Conservation (phyloP, 2,888 invertebrate genomes). For the Heliconius aoede region DNA sequence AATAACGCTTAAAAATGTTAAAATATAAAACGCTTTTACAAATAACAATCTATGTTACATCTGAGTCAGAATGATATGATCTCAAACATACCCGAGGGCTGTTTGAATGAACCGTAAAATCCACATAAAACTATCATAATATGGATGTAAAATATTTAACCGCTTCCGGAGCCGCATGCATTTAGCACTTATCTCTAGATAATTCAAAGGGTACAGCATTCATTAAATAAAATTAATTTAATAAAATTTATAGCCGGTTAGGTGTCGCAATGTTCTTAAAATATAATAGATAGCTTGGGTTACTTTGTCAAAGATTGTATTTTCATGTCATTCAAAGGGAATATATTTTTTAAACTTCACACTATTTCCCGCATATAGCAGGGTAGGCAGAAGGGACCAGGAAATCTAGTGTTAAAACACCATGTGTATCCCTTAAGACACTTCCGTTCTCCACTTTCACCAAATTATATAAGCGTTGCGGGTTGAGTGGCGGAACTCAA, state of each 20-base stretch:
- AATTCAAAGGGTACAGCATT: slow-evolving; percentile 8
- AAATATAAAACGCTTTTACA: neutral
- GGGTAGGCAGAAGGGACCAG: neutral
- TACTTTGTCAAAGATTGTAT: too few species aligned
- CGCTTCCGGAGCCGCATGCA: neutral
- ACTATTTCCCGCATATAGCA: too few species aligned
- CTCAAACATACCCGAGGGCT: neutral
- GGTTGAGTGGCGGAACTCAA: neutral
- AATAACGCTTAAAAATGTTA: neutral
- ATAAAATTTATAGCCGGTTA: neutral
- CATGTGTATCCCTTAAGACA: neutral
- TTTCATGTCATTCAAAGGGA: too few species aligned
- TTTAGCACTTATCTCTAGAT: slow-evolving; percentile 5
- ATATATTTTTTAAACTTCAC: too few species aligned
- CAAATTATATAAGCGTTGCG: neutral
- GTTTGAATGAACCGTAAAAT: neutral
- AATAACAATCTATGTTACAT: neutral
- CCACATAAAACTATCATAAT: slow-evolving; percentile 10
- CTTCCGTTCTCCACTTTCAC: neutral
- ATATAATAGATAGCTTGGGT: neutral
- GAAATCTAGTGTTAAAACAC: neutral
- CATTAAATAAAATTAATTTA: neutral
- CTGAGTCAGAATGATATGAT: neutral
- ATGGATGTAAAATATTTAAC: slow-evolving; percentile 13
- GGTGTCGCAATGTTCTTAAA: neutral